Base-by-base conservation (phyloP, 2,888 invertebrate genomes). In the Drosophila colorata region DNA sequence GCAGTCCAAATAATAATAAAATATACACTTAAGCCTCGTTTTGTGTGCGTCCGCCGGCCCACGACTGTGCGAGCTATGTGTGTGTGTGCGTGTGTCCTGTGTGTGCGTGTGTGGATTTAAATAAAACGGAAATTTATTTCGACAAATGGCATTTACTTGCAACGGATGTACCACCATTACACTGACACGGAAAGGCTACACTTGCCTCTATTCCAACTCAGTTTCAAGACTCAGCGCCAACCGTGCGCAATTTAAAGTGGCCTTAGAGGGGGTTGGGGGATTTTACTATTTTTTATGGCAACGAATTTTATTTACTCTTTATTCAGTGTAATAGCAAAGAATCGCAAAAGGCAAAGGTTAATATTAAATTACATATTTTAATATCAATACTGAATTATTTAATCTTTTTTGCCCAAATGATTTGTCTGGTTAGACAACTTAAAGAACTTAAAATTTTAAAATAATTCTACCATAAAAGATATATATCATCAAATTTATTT, bases 41-140 rank as follows among this genome's bases (percentile, higher is more conserved):
- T 78, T 73, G 86, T 79, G 69, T 70, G 59, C 63, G 59, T 61
- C 43, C 78, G 73, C 55, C 41, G 43, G 47, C 65, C 25, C 59
- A 53, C 74, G 56, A 47, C 55, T 65, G 61, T 68, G 59, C 49
- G 57, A 16, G 31, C 41, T 47, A 33, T 59, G 38, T 66, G 48
- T 47, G 16, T 48, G 44, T 57, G 56, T 67, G 56, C 44, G 55
- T 48, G 43, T 58, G 47, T 75, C 53, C 55, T 44, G 23, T 41
- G 57, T 67, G 55, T 74, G 70, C 71, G 69, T 69, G 83, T 82
- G 84, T 81, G 85, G 89, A 85, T 85, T 85, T 85, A 85, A 85
- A 88, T 85, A 85, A 85, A 85, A 88, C 85, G 85, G 89, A 85
- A 85, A 85, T 88, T 85, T 85, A 85, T 85, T 85, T 86, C 89